Evolutionary conservation across 64 coral and sea anemone species (phyloP).

Genomic region (Platygyra sinensis): DNA sequence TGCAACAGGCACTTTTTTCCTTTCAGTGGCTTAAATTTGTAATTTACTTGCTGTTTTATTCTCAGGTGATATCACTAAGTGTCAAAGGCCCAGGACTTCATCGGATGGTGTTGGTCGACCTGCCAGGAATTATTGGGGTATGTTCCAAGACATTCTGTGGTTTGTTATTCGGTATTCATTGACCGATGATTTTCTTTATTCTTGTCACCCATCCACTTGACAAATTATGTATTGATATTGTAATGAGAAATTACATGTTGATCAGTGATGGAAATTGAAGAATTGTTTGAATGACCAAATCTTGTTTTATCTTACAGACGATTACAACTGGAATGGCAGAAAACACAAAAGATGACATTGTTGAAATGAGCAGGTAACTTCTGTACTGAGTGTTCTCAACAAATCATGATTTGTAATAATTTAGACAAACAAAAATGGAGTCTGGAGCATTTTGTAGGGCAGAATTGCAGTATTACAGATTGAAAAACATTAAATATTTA

Average conservation of each 20-base stretch:
- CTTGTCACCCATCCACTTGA: not conserved
- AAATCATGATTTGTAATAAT: too few relatives aligned
- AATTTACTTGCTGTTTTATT: not conserved
- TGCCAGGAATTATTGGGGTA: slow-evolving; percentile 98
- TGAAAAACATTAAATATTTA: too few relatives aligned
- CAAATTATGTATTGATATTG: not conserved
- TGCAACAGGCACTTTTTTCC: not conserved
- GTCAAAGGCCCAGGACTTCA: slow-evolving; percentile 97
- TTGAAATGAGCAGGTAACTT: slow-evolving; percentile 95
- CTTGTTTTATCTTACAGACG: slow-evolving; percentile 51
- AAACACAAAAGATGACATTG: slow-evolving; percentile 91
- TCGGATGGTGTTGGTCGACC: slow-evolving; percentile 94
- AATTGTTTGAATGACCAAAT: too few relatives aligned
- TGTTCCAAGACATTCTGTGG: slow-evolving; percentile 3
- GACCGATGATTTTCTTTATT: not conserved
- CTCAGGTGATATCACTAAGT: slow-evolving; percentile 89
- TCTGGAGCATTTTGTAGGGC: too few relatives aligned
- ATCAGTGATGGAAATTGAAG: not conserved
- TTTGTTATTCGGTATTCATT: not conserved
- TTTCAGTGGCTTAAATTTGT: not conserved
- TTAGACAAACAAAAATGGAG: too few relatives aligned
- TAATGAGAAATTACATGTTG: too few relatives aligned
- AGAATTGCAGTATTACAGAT: too few relatives aligned
- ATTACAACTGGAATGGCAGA: slow-evolving; percentile 95
- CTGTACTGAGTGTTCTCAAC: not conserved